These are phyloP conservation scores for Troglohyphantes excavatus DNA, from an alignment of 2,888 invertebrate genomes.

Conservation along the genomic window DNA sequence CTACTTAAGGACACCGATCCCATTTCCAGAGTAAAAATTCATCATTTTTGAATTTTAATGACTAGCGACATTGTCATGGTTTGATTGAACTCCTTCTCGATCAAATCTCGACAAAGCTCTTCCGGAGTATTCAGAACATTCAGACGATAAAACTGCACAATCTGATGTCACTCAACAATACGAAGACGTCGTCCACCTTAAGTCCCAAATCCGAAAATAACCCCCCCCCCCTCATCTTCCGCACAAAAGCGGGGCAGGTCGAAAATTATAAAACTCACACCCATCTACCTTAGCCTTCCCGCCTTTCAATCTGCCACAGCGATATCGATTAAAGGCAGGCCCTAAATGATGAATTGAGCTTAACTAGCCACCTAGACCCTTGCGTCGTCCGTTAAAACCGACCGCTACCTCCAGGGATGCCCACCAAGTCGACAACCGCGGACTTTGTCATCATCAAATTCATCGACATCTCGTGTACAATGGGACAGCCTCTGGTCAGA, in stretches of 20 bases:
- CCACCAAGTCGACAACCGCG: constrained; percentile 45
- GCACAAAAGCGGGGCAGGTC: constrained; percentile 16
- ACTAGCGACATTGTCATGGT: too few species aligned
- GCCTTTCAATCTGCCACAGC: constrained; percentile 66
- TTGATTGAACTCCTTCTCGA: not conserved
- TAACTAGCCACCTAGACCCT: constrained; percentile 78
- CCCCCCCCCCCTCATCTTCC: not conserved
- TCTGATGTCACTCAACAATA: too few species aligned
- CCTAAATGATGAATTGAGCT: constrained; percentile 78
- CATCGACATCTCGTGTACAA: constrained; percentile 50
- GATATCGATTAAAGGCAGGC: constrained; percentile 71
- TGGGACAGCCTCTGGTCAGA: constrained; percentile 36
- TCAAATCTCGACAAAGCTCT: not conserved
- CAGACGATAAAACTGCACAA: too few species aligned
- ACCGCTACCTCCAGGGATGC: constrained; percentile 7
- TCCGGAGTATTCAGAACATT: constrained; percentile 32
- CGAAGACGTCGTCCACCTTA: not conserved
- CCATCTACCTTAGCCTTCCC: constrained; percentile 20
- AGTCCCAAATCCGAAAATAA: constrained; percentile 23
- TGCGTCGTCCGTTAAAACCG: constrained; percentile 70
- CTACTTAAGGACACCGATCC: too few species aligned
- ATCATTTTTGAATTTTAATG: too few species aligned
- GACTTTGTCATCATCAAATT: constrained; percentile 42
- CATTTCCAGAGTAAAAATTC: too few species aligned
- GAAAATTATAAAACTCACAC: constrained; percentile 68